phyloP scores from a whole-genome alignment of 2,888 invertebrate genomes.

The Hartigia nigra region DNA sequence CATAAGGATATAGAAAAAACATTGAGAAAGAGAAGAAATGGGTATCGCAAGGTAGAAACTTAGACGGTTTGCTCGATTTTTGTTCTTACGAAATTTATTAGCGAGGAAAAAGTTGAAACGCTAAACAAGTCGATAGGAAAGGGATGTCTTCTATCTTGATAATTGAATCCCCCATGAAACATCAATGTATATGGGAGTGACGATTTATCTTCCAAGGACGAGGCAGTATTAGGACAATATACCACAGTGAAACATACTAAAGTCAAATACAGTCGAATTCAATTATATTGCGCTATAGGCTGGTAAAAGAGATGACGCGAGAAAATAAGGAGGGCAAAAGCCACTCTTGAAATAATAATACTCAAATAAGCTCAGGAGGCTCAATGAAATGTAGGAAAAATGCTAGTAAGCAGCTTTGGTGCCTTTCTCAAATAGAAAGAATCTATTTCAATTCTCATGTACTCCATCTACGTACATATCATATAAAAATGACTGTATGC shows the following conservation, averaged over 20 bases:
- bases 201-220: no score
- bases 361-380: no score
- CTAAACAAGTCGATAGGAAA: no score
- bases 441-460: background rate
- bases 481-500: background rate
- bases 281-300: background rate
- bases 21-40: no score
- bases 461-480: background rate
- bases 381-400: background rate
- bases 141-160: no score
- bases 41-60: no score
- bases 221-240: background rate
- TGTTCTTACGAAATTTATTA: no score
- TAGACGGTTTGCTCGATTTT: no score
- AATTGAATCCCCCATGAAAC: background rate
- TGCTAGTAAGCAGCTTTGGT: background rate
- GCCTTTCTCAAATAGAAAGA: background rate
- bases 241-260: background rate
- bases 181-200: background rate
- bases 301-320: background rate
- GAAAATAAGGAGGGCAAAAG: background rate
- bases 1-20: no score
- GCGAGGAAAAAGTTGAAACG: no score
- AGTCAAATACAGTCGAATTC: background rate
- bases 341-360: background rate